Base-by-base conservation (phyloP, 2,888 invertebrate species). In the Colostygia pectinataria region DNA sequence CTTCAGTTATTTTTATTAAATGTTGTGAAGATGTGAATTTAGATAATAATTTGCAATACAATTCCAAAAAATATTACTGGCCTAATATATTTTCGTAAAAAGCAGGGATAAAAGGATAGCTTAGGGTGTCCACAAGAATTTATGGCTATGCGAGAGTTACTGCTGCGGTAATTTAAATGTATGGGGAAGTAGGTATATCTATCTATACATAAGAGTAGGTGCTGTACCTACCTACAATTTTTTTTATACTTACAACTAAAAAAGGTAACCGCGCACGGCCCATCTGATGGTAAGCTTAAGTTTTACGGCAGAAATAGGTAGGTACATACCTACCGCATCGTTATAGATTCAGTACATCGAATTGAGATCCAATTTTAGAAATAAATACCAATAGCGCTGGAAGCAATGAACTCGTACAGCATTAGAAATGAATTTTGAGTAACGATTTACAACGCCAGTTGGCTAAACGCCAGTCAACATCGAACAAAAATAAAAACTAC, bases 391-490 rank as follows among this genome's bases (percentile, higher is more conserved):
- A 42, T 50, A 50, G 24, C 15, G 37, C 13, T 28, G 23, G 18
- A 18, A 48, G 42, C 42, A 55, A 45, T 46, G 53, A 53, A 53
- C 53, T 55, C 31, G 9, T 25, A 8, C 38, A 14, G 31, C 42
- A 25, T 43, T 53, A 43, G 34, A 37, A 54, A 52, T 39, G 45
- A 44, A 46, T 33, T 49, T 45, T 36, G 40, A 53, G 28, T 53
- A 27, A 39, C 9, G 9, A 25, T 25, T 25, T 25, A 9, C 34
- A 36, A 43, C 20, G 40, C 12, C 25, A 43, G 24, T 40, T 59
- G 59, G 59, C 53, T 20, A 39, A 14, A 23, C 1, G 48, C 59
- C 57, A 59, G 29, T 32, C 4, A 23, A 32, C 24, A 45, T 13
- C 23, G 13, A 32, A 44, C 12, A 14, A 44, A 53, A 46, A 44